phyloP scores from a whole-genome alignment of 53 echinoderm and acorn worm species.

The Echinometra lucunter region DNA sequence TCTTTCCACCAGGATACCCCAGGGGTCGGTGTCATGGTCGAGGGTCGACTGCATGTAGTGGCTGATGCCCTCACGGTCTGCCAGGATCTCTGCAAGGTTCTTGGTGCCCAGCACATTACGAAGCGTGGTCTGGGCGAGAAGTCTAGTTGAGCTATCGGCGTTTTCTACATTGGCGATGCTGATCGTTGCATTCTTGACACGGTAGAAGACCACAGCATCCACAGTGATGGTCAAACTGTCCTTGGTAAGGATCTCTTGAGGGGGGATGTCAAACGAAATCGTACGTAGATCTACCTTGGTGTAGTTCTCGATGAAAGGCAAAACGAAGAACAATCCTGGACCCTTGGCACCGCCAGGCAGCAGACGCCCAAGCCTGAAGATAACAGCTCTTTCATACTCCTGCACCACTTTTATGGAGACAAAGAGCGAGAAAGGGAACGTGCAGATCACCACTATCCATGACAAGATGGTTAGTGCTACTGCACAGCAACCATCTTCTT shows the following conservation, averaged over 20 bases:
- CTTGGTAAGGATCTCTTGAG: conserved; percentile 83
- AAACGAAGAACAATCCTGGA: conserved; percentile 70
- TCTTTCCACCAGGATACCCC: conserved; percentile 93
- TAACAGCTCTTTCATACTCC: conserved; percentile 81
- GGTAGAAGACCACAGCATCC: conserved; percentile 74
- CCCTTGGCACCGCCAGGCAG: conserved; percentile 86
- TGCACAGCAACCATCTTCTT: conserved; percentile 78
- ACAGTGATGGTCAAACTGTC: conserved; percentile 96
- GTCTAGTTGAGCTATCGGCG: conserved; percentile 75
- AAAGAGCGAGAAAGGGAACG: conserved; percentile 89
- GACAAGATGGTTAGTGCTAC: conserved; percentile 78
- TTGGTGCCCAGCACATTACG: conserved; percentile 88
- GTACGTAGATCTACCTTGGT: conserved; percentile 48
- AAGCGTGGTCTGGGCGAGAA: conserved; percentile 84
- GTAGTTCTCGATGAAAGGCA: conserved; percentile 18
- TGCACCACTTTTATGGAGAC: conserved; percentile 90
- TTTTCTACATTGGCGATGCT: conserved; percentile 83
- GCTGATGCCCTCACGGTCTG: conserved; percentile 82
- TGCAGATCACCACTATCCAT: conserved; percentile 81
- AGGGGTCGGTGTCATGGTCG: conserved; percentile 94
- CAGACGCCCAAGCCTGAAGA: conserved; percentile 86
- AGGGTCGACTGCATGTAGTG: conserved; percentile 79
- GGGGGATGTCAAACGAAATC: conserved; percentile 35
- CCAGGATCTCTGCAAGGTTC: conserved; percentile 82
- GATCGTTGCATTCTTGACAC: conserved; percentile 81